A percentile compares a stretch with the other conserved stretches of the same genome.
phyloP scores from a whole-genome alignment of 1,140 invertebrate species.

The Aricia agestis region DNA sequence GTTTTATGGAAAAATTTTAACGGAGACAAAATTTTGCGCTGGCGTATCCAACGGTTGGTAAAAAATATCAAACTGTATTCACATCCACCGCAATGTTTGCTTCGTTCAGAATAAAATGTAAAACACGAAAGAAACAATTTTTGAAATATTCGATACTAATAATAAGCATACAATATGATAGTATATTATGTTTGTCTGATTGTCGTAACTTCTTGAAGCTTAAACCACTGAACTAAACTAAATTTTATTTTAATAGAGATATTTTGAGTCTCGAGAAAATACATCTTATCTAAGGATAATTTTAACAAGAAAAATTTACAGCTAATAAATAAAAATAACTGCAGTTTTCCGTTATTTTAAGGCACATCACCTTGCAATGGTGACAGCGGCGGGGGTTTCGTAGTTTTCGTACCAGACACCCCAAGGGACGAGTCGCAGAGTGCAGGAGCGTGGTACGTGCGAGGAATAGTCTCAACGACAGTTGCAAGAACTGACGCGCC shows the following conservation, averaged over 20 bases:
- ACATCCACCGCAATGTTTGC: background rate
- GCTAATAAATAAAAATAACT: background rate
- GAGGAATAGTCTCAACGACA: slow-evolving; percentile 49
- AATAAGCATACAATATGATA: too few species aligned
- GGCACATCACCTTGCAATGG: slow-evolving; percentile 54
- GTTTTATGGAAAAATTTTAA: slow-evolving; percentile 47
- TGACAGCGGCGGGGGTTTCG: slow-evolving; percentile 53
- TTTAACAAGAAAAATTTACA: too few species aligned
- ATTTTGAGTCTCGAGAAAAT: too few species aligned
- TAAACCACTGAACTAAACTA: too few species aligned
- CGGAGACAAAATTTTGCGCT: slow-evolving; percentile 50
- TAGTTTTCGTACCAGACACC: slow-evolving; percentile 34
- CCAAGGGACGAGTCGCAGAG: slow-evolving; percentile 20
- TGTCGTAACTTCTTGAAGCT: too few species aligned
- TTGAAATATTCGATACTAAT: too few species aligned
- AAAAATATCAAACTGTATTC: background rate
- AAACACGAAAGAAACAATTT: too few species aligned
- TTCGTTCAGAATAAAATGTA: background rate
- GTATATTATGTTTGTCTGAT: too few species aligned
- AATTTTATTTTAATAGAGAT: too few species aligned
- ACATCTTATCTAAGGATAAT: too few species aligned
- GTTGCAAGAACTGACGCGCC: slow-evolving; percentile 33
- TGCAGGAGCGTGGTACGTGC: slow-evolving; percentile 41
- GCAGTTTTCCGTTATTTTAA: slow-evolving; percentile 19
- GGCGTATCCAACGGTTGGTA: slow-evolving; percentile 50